phyloP scores from a whole-genome alignment of 2,888 invertebrate species.

The Laothoe populi region DNA sequence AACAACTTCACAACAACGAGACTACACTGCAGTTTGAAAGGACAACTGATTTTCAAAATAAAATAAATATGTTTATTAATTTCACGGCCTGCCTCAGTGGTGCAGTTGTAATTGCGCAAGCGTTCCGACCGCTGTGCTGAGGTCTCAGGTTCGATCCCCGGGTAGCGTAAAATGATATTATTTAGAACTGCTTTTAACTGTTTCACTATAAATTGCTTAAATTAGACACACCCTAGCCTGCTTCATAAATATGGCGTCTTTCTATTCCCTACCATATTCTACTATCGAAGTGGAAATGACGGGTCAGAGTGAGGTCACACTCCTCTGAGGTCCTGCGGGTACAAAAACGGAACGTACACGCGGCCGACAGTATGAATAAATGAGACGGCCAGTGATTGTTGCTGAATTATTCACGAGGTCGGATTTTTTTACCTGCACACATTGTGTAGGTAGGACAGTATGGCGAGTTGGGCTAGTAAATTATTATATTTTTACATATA shows the following conservation, averaged over 20 bases:
- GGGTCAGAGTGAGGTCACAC: constrained; percentile 3
- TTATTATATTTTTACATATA: not conserved
- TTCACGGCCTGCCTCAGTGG: no score
- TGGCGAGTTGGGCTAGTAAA: not conserved
- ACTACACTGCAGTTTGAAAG: no score
- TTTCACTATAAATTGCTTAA: no score
- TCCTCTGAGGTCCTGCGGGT: constrained; percentile 16
- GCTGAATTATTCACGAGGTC: constrained; percentile 72
- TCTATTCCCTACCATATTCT: not conserved
- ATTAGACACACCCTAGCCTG: no score
- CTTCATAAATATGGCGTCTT: not conserved
- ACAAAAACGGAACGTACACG: constrained; percentile 15
- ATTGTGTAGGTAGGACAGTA: constrained; percentile 1
- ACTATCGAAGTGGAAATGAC: not conserved
- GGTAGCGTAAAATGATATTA: no score
- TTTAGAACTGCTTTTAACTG: no score
- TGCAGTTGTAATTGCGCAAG: no score
- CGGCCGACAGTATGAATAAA: constrained; percentile 72
- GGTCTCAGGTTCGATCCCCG: no score
- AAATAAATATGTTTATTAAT: no score
- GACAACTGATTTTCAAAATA: no score
- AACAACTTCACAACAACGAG: no score
- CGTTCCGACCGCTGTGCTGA: no score
- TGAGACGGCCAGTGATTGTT: constrained; percentile 76
- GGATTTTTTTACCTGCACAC: constrained; percentile 41